Conservation (phyloP, 2,888 invertebrate species). For the Cryptus viduatorius region DNA sequence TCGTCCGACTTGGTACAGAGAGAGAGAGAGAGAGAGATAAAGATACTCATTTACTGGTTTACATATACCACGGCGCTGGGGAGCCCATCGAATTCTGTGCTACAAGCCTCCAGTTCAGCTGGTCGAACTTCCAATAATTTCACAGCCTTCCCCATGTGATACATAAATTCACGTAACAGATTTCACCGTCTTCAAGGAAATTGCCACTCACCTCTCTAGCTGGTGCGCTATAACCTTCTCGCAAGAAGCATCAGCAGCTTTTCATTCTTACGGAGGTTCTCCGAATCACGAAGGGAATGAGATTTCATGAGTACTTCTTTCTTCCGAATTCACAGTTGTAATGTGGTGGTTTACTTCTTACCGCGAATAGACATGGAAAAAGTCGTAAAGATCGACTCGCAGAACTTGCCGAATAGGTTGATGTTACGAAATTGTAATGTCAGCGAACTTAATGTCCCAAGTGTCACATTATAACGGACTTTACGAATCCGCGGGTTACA, state of each 20-base stretch:
- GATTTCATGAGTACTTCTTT: slow-evolving; percentile 44
- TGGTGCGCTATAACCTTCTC: background rate
- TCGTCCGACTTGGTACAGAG: slow-evolving; percentile 48
- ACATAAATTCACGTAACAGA: slow-evolving; percentile 67
- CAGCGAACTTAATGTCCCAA: background rate
- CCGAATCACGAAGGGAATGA: slow-evolving; percentile 57
- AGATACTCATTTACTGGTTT: slow-evolving; percentile 53
- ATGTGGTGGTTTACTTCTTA: background rate
- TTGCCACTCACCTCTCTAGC: slow-evolving; percentile 54
- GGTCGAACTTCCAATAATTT: slow-evolving; percentile 49
- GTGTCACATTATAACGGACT: slow-evolving; percentile 2
- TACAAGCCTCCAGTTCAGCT: slow-evolving; percentile 14
- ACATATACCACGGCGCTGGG: background rate
- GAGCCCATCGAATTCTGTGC: slow-evolving; percentile 43
- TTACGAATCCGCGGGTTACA: background rate
- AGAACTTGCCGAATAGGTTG: slow-evolving; percentile 4
- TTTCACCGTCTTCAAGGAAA: slow-evolving; percentile 62
- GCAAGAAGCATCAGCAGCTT: slow-evolving; percentile 6
- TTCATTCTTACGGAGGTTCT: background rate
- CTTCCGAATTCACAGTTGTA: slow-evolving; percentile 6
- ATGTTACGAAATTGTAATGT: slow-evolving; percentile 1
- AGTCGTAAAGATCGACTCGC: slow-evolving; percentile 17
- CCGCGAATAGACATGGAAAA: background rate
- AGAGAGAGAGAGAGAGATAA: background rate
- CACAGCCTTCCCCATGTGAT: slow-evolving; percentile 37